phyloP scores from a whole-genome alignment of 2,888 invertebrate species.

The Tipula helvola region DNA sequence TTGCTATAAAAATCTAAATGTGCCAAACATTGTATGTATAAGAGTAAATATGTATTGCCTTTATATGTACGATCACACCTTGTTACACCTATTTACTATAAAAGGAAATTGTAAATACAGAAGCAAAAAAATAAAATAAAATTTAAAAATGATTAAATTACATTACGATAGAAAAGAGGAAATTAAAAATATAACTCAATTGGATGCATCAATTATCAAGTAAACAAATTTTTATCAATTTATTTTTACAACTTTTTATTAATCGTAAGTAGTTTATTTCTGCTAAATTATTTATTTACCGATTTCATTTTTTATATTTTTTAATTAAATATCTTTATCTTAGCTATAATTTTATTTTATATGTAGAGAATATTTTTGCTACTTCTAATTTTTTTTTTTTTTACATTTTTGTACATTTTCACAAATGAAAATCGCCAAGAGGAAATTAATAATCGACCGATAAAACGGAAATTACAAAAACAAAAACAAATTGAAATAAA shows the following conservation, averaged over 20 bases:
- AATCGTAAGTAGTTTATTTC: background rate
- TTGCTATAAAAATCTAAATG: too few relatives aligned
- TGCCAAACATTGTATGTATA: too few relatives aligned
- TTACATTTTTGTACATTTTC: background rate
- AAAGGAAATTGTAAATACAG: background rate
- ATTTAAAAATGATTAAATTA: background rate
- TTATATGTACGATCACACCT: background rate
- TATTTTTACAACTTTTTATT: background rate
- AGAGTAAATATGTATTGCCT: background rate
- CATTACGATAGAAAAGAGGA: background rate
- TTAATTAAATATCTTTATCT: constrained; percentile 4
- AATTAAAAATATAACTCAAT: background rate
- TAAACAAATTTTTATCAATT: background rate
- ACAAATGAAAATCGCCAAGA: constrained; percentile 7
- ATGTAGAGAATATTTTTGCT: background rate
- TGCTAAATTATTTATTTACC: background rate
- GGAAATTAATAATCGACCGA: constrained; percentile 10
- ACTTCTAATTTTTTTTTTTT: too few relatives aligned
- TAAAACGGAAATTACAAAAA: constrained; percentile 8
- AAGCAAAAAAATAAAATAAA: background rate
- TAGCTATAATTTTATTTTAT: background rate
- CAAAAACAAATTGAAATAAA: background rate
- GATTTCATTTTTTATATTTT: background rate
- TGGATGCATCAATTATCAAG: background rate
- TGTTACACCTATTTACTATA: background rate